A percentile compares a stretch with the other conserved stretches of the same genome.
Conservation (phyloP, 37 sponge, comb jelly and placozoan genomes). For the Halichondria panicea region DNA sequence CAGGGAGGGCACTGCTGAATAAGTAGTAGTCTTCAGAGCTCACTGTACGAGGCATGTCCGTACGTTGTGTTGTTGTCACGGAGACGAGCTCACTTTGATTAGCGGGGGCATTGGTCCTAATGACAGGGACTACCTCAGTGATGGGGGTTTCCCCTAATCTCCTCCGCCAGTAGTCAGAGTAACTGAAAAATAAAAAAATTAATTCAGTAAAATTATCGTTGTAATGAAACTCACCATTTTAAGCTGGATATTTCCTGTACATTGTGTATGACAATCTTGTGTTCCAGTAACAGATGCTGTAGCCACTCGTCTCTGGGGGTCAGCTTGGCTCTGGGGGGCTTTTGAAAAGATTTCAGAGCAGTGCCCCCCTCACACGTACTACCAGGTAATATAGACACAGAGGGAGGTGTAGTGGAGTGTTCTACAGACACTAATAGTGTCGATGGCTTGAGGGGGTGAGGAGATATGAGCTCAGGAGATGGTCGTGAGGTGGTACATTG, state of each 20-base stretch:
- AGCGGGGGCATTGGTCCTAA: constrained; percentile 52
- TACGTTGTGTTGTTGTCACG: neutral
- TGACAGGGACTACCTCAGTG: constrained; percentile 52
- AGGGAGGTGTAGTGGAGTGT: no score
- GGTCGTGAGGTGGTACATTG: no score
- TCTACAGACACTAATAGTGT: no score
- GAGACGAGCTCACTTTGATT: neutral
- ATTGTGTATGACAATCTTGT: constrained; percentile 66
- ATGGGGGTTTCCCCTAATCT: constrained; percentile 27
- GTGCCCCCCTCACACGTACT: no score
- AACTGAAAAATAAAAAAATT: constrained; percentile 13
- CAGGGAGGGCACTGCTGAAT: constrained; percentile 61
- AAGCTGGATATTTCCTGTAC: constrained; percentile 40
- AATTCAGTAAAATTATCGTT: neutral
- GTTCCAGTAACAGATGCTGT: constrained; percentile 42
- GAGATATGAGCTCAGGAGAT: no score
- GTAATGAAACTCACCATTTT: constrained; percentile 37
- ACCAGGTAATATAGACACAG: no score
- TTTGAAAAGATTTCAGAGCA: no score
- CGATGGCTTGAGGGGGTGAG: no score
- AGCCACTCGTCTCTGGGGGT: constrained; percentile 42
- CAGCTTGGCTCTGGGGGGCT: neutral
- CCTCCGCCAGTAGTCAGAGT: constrained; percentile 58
- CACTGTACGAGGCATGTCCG: no score
- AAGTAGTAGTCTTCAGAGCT: constrained; percentile 67